A percentile compares a stretch with the other conserved stretches of the same genome.
Conservation (phyloP, 2,797 vertebrate genomes). For the Notoglanidium macrostoma region DNA sequence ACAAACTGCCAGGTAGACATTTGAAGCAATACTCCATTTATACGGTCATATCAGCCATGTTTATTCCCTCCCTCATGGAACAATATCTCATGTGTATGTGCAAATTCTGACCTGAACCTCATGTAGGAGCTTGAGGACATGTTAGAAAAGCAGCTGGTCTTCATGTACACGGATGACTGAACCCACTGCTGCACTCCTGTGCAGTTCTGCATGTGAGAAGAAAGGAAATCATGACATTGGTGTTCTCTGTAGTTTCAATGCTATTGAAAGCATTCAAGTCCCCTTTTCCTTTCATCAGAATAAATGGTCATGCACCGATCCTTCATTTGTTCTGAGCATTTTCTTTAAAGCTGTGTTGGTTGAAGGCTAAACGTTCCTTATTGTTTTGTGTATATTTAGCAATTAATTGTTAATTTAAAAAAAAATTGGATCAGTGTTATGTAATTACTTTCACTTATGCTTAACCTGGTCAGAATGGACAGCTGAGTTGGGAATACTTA, state of each 20-base stretch:
- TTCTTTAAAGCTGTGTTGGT: slow-evolving; percentile 2
- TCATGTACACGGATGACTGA: slow-evolving; percentile 12
- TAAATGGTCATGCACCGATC: slow-evolving; percentile 32
- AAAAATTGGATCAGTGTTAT: not conserved
- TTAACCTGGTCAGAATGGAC: not conserved
- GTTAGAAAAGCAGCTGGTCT: slow-evolving; percentile 14
- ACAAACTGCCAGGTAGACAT: slow-evolving; percentile 22
- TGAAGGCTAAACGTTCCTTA: not conserved
- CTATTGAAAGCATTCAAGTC: not conserved
- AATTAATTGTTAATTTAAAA: not conserved
- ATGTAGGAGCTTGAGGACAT: slow-evolving; percentile 3
- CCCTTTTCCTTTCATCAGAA: slow-evolving; percentile 1
- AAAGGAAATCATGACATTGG: slow-evolving; percentile 15
- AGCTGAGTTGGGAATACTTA: not conserved
- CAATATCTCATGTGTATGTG: not conserved
- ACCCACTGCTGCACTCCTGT: slow-evolving; percentile 13
- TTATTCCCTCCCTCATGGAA: not conserved
- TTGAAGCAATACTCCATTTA: slow-evolving; percentile 24
- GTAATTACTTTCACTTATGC: not conserved
- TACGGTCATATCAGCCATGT: not conserved
- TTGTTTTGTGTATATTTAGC: no score
- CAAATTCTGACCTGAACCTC: slow-evolving; percentile 16
- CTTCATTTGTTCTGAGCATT: not conserved
- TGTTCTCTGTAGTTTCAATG: slow-evolving; percentile 17
- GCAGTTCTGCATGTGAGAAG: slow-evolving; percentile 35